Evolutionary conservation across 2,797 vertebrate genomes (phyloP), one percentile per base, ranked within the genome.

Genomic region (Microcaecilia unicolor): DNA sequence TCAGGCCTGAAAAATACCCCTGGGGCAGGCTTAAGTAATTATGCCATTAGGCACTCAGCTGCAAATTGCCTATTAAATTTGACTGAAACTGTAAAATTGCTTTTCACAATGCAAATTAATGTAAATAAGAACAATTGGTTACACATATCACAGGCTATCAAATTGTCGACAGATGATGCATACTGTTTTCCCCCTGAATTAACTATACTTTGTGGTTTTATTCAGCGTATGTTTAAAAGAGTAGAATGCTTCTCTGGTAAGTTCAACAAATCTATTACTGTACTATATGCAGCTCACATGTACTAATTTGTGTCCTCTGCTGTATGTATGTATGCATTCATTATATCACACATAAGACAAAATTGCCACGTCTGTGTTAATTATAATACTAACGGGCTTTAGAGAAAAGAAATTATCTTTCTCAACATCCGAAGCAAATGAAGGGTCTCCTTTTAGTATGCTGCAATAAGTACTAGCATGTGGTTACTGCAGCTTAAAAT

Each of bases 91-190:
- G 77, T 80, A 83, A 84, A 81, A 83, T 80, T 71, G 76, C 78
- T 72, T 79, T 83, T 76, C 78, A 75, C 78, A 75, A 84, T 83
- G 83, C 80, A 82, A 85, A 84, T 85, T 70, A 75, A 81, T 85
- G 81, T 83, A 84, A 84, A 85, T 84, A 82, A 76, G 80, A 76
- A 80, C 78, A 81, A 81, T 81, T 76, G 77, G 74, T 80, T 85
- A 78, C 82, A 78, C 79, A 75, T 78, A 83, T 81, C 76, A 76
- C 64, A 72, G 68, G 52, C 66, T 64, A 84, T 81, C 75, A 76
- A 64, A 71, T 25, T 64, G 69, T 75, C 19, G 25, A 56, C 64
- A 67, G 70, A 77, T 74, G 75, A 82, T 62, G 57, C 64, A 50
- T 9, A 35, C 40, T 5, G 22, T 47, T 25, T 27, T 30, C 14